These are phyloP conservation scores for Sebastes goodei DNA, from an alignment of 2,797 vertebrate genomes.

Conservation along the genomic window DNA sequence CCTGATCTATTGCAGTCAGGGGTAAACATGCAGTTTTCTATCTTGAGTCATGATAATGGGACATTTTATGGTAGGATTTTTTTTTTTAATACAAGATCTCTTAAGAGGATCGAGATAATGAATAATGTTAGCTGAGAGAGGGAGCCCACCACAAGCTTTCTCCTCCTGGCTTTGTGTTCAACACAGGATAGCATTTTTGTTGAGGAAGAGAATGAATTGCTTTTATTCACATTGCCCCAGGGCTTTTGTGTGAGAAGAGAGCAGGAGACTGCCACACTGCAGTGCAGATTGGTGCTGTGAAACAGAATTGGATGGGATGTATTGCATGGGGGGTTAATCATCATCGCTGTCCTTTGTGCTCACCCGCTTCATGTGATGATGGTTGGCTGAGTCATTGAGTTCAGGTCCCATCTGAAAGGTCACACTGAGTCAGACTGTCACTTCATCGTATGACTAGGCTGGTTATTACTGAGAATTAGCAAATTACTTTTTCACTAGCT, in stretches of 20 bases:
- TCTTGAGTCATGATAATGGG: neutral
- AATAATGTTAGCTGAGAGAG: conserved; percentile 11
- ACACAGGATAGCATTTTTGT: conserved; percentile 21
- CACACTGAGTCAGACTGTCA: conserved; percentile 36
- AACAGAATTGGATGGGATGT: conserved; percentile 43
- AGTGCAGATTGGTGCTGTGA: conserved; percentile 25
- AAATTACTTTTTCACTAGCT: neutral
- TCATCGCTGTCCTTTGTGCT: conserved; percentile 56
- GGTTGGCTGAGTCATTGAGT: conserved; percentile 60
- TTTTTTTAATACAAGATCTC: neutral
- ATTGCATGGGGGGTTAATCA: conserved; percentile 51
- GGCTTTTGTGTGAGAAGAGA: conserved; percentile 49
- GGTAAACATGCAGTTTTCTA: neutral
- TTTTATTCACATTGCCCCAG: conserved; percentile 37
- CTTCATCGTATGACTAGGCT: conserved; percentile 10
- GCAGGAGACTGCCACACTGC: conserved; percentile 30
- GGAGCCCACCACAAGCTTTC: conserved; percentile 3
- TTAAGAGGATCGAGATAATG: neutral
- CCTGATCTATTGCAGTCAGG: neutral
- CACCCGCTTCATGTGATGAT: conserved; percentile 37
- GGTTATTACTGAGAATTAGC: conserved; percentile 25
- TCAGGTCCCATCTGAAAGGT: conserved; percentile 52
- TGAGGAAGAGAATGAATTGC: conserved; percentile 31
- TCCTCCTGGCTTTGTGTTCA: conserved; percentile 41
- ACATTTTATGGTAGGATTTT: neutral